phyloP scores from a whole-genome alignment of 2,797 vertebrate genomes.

The Microctenopoma stevenorrisi region DNA sequence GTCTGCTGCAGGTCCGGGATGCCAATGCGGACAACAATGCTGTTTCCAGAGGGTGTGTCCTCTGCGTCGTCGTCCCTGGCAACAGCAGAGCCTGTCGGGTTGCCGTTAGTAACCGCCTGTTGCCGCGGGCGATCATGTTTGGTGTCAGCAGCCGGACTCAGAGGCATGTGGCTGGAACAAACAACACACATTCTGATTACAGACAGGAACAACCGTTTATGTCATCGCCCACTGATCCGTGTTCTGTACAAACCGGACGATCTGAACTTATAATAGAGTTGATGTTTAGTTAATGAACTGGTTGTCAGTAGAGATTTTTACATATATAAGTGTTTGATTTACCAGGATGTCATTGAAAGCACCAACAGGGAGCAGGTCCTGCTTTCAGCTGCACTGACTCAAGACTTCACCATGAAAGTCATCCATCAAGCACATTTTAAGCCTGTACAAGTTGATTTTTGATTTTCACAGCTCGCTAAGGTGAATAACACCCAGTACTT shows the following conservation, averaged over 20 bases:
- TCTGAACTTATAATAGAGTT: too few relatives aligned
- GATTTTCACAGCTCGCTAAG: constrained; percentile 20
- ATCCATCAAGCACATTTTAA: constrained; percentile 17
- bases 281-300: too few relatives aligned
- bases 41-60: constrained; percentile 87
- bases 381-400: constrained; percentile 7
- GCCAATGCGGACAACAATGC: constrained; percentile 93
- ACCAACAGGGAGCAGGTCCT: not conserved
- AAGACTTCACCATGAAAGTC: constrained; percentile 19
- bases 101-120: constrained; percentile 86
- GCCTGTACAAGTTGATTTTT: constrained; percentile 15
- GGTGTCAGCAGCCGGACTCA: constrained; percentile 91
- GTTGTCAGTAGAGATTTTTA: too few relatives aligned
- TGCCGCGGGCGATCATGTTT: constrained; percentile 91
- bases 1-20: constrained; percentile 98
- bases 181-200: not conserved
- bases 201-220: too few relatives aligned
- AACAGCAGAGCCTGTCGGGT: constrained; percentile 83
- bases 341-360: constrained; percentile 37
- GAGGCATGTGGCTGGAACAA: constrained; percentile 86
- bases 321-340: too few relatives aligned
- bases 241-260: too few relatives aligned
- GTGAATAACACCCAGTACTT: too few relatives aligned
- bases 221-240: not conserved
- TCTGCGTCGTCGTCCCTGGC: constrained; percentile 84